A percentile compares a stretch with the other conserved stretches of the same genome.
phyloP scores from a whole-genome alignment of 2,888 invertebrate genomes.

The Frankliniella fusca region DNA sequence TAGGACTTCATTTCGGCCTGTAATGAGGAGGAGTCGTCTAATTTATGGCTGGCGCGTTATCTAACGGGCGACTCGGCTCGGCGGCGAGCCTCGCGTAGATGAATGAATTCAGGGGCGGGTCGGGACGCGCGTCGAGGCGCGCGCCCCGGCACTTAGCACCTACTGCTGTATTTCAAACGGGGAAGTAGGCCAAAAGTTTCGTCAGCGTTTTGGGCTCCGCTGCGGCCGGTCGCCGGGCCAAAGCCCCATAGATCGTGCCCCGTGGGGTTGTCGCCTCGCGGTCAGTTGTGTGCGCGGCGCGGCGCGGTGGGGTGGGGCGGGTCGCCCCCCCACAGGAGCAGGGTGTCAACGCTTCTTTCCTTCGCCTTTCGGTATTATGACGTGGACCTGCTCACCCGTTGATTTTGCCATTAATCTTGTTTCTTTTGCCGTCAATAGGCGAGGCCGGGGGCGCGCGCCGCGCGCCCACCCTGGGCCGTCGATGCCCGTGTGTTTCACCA shows the following conservation, averaged over 20 bases:
- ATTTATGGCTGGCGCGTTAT: slow-evolving; percentile 6
- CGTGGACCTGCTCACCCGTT: background rate
- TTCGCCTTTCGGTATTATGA: background rate
- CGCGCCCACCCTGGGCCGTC: background rate
- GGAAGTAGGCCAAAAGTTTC: background rate
- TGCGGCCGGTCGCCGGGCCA: too few relatives aligned
- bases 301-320: background rate
- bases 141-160: too few relatives aligned
- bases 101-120: too few relatives aligned
- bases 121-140: background rate
- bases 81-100: background rate
- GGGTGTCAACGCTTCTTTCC: background rate
- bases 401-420: slow-evolving; percentile 15
- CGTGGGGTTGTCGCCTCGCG: too few relatives aligned
- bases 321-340: background rate
- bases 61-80: background rate
- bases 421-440: background rate
- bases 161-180: too few relatives aligned
- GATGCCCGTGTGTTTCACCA: background rate
- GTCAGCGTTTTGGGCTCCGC: too few relatives aligned
- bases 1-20: slow-evolving; percentile 10
- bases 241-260: too few relatives aligned
- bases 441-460: background rate
- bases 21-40: background rate
- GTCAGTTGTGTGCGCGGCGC: too few relatives aligned